Base-by-base conservation (phyloP, 1,140 invertebrate genomes). In the Caenorhabditis latens region DNA sequence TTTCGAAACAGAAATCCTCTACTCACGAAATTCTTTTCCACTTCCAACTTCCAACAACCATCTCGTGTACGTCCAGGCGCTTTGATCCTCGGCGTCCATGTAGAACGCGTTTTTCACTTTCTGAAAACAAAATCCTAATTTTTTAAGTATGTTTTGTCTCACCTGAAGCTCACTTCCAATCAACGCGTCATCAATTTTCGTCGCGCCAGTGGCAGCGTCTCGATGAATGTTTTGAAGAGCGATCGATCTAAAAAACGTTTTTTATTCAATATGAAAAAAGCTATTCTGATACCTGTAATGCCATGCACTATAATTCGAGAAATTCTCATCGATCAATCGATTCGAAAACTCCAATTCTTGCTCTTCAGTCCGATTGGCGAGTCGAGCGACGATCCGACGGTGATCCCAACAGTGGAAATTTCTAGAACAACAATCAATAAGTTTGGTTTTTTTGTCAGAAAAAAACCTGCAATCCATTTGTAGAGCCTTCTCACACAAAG, bases 331-430 rank as follows among this genome's bases (percentile, higher is more conserved):
- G 42, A 88, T 82, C 24, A 85, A 67, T 11, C 82, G 53, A 46
- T 86, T n/a, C 32, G 87, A 84, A 43, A 84, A 88, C 53, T 84
- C 63, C 14, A 88, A 19, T 65, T 88, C 87, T n/a, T 88, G 63
- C 40, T 75, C 67, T 24, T 84, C 84, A 4, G 50, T 79, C 19
- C 40, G n/a, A 0, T 88, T 84, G 0, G 87, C 87, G 65, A 88
- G 19, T 19, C 16, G 9, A 0, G 87, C 85, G 16, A 88, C 87
- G 32, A 85, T 84, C 21, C 87, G 32, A 14, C 87, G 46, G 21
- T 88, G 87, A 43, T 88, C 87, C 87, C 87, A 88, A 24, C 83
- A 84, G 48, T 88, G 87, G 46, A 88, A 88, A 32, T 88, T 88
- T 53, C 87, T 87, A 55, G 16, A 87, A 55, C 4, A 84, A 11